Conservation (phyloP, 2,888 invertebrate species). For the Tipula helvola region DNA sequence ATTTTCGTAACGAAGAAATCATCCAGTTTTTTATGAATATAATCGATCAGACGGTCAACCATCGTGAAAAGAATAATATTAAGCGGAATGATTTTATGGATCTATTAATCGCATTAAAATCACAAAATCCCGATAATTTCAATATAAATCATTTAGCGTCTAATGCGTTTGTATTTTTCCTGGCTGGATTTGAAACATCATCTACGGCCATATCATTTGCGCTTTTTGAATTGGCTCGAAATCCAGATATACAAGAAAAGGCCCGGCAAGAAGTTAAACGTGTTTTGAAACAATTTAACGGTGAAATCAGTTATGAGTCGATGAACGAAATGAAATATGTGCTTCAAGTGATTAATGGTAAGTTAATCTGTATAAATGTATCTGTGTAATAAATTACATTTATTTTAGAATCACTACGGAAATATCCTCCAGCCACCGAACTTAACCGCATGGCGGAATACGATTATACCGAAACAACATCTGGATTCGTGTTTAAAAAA, state of each 20-base stretch:
- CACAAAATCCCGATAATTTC: slow-evolving; percentile 17
- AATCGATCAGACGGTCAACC: slow-evolving; percentile 32
- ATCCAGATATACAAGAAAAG: slow-evolving; percentile 30
- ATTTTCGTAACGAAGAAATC: slow-evolving; percentile 20
- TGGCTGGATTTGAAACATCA: slow-evolving; percentile 38
- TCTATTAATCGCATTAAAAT: slow-evolving; percentile 38
- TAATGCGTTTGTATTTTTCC: slow-evolving; percentile 34
- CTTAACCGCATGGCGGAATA: slow-evolving; percentile 36
- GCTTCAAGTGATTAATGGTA: slow-evolving; percentile 34
- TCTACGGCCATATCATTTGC: slow-evolving; percentile 32
- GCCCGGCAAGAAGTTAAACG: slow-evolving; percentile 29
- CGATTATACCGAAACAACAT: slow-evolving; percentile 37
- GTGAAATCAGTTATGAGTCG: slow-evolving; percentile 32
- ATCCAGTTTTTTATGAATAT: slow-evolving; percentile 27
- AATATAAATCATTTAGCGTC: slow-evolving; percentile 28
- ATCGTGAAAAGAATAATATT: slow-evolving; percentile 33
- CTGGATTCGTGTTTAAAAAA: slow-evolving; percentile 36
- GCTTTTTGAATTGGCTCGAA: slow-evolving; percentile 34
- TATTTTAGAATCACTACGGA: slow-evolving; percentile 40
- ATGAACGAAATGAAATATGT: slow-evolving; percentile 36
- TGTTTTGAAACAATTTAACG: slow-evolving; percentile 25
- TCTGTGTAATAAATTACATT: neutral
- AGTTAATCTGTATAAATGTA: neutral
- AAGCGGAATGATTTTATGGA: slow-evolving; percentile 39
- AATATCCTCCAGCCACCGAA: slow-evolving; percentile 39